Percentiles rank a stretch among this genome's conserved stretches.
Evolutionary conservation across 2,888 invertebrate species (phyloP).

Genomic region (Drosophila dives): DNA sequence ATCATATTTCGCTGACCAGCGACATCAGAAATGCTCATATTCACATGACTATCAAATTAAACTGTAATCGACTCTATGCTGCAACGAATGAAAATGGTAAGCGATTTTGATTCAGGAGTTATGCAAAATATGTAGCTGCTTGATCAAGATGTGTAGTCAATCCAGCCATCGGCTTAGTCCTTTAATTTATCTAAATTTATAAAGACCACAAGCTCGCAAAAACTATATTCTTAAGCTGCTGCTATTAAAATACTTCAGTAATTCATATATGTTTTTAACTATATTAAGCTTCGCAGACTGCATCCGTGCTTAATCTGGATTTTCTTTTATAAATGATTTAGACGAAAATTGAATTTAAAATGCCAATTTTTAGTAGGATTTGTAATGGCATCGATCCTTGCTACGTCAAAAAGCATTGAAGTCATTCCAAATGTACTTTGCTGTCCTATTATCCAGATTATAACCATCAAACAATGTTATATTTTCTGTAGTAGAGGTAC

Average conservation of each 20-base stretch:
- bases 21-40: not conserved
- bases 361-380: no score
- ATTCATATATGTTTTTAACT: not conserved
- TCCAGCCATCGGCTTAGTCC: no score
- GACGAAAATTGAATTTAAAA: no score
- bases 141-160: not conserved
- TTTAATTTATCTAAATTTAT: no score
- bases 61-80: not conserved
- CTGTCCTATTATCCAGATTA: not conserved
- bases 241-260: not conserved
- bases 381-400: no score
- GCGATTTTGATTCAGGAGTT: not conserved
- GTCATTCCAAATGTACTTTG: no score
- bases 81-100: not conserved
- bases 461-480: not conserved
- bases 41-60: not conserved
- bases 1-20: not conserved
- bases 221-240: no score
- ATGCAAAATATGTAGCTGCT: not conserved
- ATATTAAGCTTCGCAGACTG: not conserved
- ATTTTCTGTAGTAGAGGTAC: not conserved
- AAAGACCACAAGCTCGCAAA: no score
- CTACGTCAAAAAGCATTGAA: no score
- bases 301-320: not conserved
- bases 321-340: no score